Evolutionary conservation across 2,797 vertebrate species (phyloP), one percentile per base, ranked within the genome.

Genomic region (Enteromius trimaculatus): DNA sequence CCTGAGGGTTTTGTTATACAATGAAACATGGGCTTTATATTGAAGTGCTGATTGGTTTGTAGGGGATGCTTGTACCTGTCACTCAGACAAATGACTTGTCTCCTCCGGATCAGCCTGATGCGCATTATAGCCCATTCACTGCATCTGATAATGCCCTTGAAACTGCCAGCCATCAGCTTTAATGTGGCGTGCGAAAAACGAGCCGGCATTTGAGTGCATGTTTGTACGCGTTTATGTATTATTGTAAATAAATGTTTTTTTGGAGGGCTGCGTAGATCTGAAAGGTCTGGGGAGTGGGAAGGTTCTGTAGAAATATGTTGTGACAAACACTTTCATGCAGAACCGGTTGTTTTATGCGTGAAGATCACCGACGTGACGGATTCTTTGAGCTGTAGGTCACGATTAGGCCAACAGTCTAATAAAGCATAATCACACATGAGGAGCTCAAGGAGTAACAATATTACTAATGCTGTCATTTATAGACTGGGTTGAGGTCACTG

Each of bases 51-150:
- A 88, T 90, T 92, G 91, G 90, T 87, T 88, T 79, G 80, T 91
- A 89, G 89, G 87, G n/a, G 85, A 90, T 88, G 88, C 90, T 92
- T 90, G 90, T 93, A 90, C 84, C 92, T 90, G 93, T 92, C 92
- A 92, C 86, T 81, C 78, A 93, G 92, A 93, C 87, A 89, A 90
- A 93, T 93, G 84, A 90, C 87, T 88, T 88, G 76, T 88, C 58
- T 88, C 89, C 88, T 88, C 70, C 85, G 47, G 68, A 84, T 87
- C 88, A 37, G 88, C 88, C 87, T 89, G 91, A 92, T 91, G 78
- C 88, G 71, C 87, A 92, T 92, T 90, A 88, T 88, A 91, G 91
- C 85, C 87, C 89, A 91, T 91, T 90, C 90, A 83, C 88, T 89
- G 88, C 79, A 88, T 79, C 86, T 21, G 85, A 90, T 90, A 89